Base-by-base conservation (phyloP, 2,797 vertebrate species). In the Ctenosaura bakeri region DNA sequence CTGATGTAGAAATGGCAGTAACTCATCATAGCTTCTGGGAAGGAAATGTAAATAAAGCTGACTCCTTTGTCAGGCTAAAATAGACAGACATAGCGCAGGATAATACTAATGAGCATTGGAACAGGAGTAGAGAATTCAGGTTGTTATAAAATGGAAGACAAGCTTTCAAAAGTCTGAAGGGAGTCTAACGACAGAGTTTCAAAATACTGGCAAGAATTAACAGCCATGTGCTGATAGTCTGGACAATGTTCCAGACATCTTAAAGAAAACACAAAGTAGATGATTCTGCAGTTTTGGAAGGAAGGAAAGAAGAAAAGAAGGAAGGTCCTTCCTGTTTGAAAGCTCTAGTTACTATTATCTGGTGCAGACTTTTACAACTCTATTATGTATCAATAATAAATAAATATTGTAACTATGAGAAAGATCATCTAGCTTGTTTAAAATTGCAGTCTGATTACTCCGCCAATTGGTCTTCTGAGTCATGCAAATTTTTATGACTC, bases 401-500 rank as follows among this genome's bases (percentile, higher is more conserved):
- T 2, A 83, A 91, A 83, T 0, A 0, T 4, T 77, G 4, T 83
- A 73, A 5, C 88, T 90, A 73, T 76, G 62, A 0, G 22, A 77
- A 35, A 91, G 1, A 26, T 0, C 56, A 38, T 29, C 50, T 79
- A 82, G 32, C 24, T 14, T 35, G 18, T 77, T 62, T 71, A 13
- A 35, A 91, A 89, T 26, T 42, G 8, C 83, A 46, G 46, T 38
- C 69, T 22, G 24, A 4, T 1, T 88, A 82, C 81, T 2, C 8
- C 20, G 0, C 3, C 1, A 1, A 84, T 91, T 92, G 92, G 29
- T 89, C 54, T 91, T 89, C 84, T 87, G 87, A 92, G 83, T 24
- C 2, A 69, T 38, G 26, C 8, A 16, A 73, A 85, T 88, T 90
- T 89, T 85, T 56, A 76, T 35, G 18, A 88, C 5, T 42, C 54